Evolutionary conservation across 2,113 vertebrate species (phyloP), one percentile per base, ranked within the genome.

Genomic region (Herpetotheres cachinnans): DNA sequence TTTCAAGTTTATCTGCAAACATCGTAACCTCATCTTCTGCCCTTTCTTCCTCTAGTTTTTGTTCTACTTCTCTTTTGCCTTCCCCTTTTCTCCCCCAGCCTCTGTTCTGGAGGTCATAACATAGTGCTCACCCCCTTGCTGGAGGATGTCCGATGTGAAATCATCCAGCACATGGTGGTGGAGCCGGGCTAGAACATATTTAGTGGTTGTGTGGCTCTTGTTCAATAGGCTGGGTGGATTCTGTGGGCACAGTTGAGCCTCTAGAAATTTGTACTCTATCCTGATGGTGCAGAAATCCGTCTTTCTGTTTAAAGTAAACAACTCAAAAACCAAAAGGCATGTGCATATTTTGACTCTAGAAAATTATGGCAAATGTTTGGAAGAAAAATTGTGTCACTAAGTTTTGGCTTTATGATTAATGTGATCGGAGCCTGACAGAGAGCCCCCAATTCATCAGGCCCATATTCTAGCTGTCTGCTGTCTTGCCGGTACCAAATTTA

Each of bases 401-500:
- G 81, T 97, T 97, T 96, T 90, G 97, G 97, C 96, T 96, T 96
- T 73, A 90, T 99, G 98, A 99, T 99, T 98, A 98, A 98, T 99
- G 98, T 98, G 97, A 98, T 97, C 58, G 2, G 97, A 98, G 97
- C 98, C 95, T 98, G 97, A 98, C 94, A 97, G 96, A 95, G 96
- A 87, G 84, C 96, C 97, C 95, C 97, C 95, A 97, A 98, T 99
- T 98, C 98, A 98, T 99, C 99, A 99, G 97, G 93, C 96, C 97
- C 96, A 55, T 97, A 96, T 97, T 98, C 95, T 94, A 89, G 97
- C 97, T 97, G 95, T 97, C 98, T 97, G 93, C 96, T 91, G 90
- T 90, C 97, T 95, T 90, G 92, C 96, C 2, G 11, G 91, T 90
- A 90, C 98, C 98, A 98, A 97, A 98, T 98, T 97, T 96, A 95